Base-by-base conservation (phyloP, 2,797 vertebrate species). In the Epinephelus malabaricus region DNA sequence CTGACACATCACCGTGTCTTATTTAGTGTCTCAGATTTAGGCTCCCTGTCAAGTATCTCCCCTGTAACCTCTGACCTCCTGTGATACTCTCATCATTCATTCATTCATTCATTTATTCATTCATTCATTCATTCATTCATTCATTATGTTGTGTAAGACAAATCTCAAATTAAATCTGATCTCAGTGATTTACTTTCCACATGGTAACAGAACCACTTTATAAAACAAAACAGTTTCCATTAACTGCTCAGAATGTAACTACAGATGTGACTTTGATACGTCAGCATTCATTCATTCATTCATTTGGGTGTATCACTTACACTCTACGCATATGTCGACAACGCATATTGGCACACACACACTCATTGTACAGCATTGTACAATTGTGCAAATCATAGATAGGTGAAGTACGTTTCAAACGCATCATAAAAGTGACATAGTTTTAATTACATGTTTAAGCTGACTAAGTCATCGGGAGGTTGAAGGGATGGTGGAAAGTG, bases 81-180 rank as follows among this genome's bases (percentile, higher is more conserved):
- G 45, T 3, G 18, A n/a, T 72, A 6, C 23, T 50, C 3, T 78
- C 61, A 60, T 62, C 6, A 34, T 34, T 34, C 7, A 5, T 56
- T 67, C 60, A 66, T 72, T 54, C n/a, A 25, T 72, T 68, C 65
- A 53, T 58, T 47, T 13, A 64, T 25, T 64, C 58, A 72, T 64
- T 47, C n/a, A 25, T 72, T 68, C 65, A 53, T 58, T 47, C 17
- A 64, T 25, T 64, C 58, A 72, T 64, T 47, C 18, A 30, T 74
- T 81, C 45, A 84, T 64, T 14, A 65, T 61, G 53, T 18, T 65
- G 17, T 23, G 50, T 64, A 62, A 65, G 10, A 53, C 7, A n/a
- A 56, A 71, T 61, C 58, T 70, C 40, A 76, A 34, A 59, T 67
- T 38, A 30, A 47, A 77, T 64, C 40, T 72, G 59, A 75, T 4